These are phyloP conservation scores for Selene dorsalis DNA, from an alignment of 2,797 vertebrate genomes.

Conservation along the genomic window DNA sequence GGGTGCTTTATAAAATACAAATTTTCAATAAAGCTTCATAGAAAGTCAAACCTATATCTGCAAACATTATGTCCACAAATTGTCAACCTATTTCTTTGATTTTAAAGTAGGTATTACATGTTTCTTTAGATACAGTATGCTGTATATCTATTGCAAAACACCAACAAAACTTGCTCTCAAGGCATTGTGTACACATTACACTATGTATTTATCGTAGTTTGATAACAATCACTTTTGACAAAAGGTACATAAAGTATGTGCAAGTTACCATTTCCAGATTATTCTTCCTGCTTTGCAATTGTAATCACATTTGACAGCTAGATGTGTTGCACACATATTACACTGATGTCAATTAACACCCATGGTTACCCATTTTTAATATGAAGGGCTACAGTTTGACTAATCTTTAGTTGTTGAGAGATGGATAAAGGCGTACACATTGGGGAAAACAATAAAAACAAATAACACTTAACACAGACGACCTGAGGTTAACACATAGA, in stretches of 20 bases:
- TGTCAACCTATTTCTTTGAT: conserved; percentile 81
- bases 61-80: conserved; percentile 79
- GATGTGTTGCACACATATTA: conserved; percentile 56
- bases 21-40: conserved; percentile 88
- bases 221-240: conserved; percentile 69
- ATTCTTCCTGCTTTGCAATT: conserved; percentile 34
- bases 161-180: conserved; percentile 75
- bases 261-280: conserved; percentile 65
- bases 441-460: conserved; percentile 81
- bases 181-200: conserved; percentile 77
- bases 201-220: conserved; percentile 55
- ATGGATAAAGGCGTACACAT: conserved; percentile 88
- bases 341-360: conserved; percentile 58
- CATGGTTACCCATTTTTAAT: conserved; percentile 72
- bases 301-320: conserved; percentile 63
- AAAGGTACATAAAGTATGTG: conserved; percentile 70
- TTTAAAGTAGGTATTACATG: conserved; percentile 62
- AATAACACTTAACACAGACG: conserved; percentile 91
- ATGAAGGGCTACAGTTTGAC: conserved; percentile 84
- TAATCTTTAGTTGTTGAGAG: conserved; percentile 85
- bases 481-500: conserved; percentile 94
- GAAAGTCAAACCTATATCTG: conserved; percentile 73
- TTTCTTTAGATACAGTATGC: conserved; percentile 64
- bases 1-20: conserved; percentile 86
- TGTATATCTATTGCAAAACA: conserved; percentile 65